Conservation (phyloP, 2,888 invertebrate species). For the Quadroppia sp. region DNA sequence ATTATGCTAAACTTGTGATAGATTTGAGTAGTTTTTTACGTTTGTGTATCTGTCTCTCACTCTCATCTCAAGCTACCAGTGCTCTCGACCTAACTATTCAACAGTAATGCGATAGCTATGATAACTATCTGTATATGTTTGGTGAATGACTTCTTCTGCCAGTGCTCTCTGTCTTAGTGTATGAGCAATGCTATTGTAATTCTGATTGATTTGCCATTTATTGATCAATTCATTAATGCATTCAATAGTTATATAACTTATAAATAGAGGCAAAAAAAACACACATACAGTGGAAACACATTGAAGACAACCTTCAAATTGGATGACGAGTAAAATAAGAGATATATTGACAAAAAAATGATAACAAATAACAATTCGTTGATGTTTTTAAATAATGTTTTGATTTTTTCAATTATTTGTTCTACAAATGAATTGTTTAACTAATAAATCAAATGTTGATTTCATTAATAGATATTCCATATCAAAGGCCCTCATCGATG, state of each 20-base stretch:
- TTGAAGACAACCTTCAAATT: too few species aligned
- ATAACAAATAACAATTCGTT: too few species aligned
- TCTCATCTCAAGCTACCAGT: neutral
- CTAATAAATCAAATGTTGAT: neutral
- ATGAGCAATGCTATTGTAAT: slow-evolving; percentile 1
- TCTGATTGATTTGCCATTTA: slow-evolving; percentile 16
- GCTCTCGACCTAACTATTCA: too few species aligned
- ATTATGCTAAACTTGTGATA: neutral
- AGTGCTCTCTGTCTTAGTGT: neutral
- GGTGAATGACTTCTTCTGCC: neutral
- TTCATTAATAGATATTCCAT: neutral
- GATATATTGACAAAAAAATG: too few species aligned
- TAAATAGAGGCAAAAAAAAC: too few species aligned
- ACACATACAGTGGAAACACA: too few species aligned
- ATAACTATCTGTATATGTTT: neutral
- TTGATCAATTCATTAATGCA: slow-evolving; percentile 18
- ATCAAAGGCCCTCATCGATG: neutral
- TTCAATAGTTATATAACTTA: neutral
- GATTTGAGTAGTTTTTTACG: neutral
- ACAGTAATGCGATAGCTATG: neutral
- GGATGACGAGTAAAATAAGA: too few species aligned
- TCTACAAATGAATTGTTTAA: too few species aligned
- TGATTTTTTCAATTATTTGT: too few species aligned
- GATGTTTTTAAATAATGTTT: too few species aligned
- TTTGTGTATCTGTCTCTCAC: too few species aligned